Conservation (phyloP, 2,113 vertebrate genomes). For the Dasyornis broadbenti region DNA sequence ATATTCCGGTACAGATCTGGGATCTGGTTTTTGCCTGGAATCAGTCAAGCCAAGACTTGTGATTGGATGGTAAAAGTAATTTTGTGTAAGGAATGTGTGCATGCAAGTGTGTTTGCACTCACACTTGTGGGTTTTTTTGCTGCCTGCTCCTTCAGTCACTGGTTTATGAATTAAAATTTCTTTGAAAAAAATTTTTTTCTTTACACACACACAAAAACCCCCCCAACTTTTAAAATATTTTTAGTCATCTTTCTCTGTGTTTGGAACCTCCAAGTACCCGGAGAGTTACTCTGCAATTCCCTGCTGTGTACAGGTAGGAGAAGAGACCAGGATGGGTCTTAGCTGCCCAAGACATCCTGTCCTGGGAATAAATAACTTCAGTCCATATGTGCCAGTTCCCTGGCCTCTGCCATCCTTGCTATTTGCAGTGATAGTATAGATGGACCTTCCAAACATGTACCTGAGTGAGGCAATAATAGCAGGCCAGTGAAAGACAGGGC, state of each 20-base stretch:
- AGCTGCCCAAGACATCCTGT: background rate
- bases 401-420: background rate
- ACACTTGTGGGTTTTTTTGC: rapidly evolving
- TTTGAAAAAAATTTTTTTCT: background rate
- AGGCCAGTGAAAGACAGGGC: background rate
- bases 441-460: background rate
- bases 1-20: background rate
- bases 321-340: background rate
- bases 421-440: background rate
- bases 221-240: background rate
- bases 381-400: background rate
- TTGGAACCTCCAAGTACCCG: background rate
- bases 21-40: background rate
- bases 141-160: background rate
- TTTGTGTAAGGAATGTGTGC: background rate
- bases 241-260: background rate
- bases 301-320: background rate
- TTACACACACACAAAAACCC: background rate
- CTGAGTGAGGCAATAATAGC: background rate
- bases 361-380: background rate
- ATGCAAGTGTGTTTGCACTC: background rate
- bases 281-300: background rate
- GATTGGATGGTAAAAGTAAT: background rate
- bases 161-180: background rate
- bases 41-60: background rate